Conservation (phyloP, 2,888 invertebrate species). For the Nasonovia ribisnigri region DNA sequence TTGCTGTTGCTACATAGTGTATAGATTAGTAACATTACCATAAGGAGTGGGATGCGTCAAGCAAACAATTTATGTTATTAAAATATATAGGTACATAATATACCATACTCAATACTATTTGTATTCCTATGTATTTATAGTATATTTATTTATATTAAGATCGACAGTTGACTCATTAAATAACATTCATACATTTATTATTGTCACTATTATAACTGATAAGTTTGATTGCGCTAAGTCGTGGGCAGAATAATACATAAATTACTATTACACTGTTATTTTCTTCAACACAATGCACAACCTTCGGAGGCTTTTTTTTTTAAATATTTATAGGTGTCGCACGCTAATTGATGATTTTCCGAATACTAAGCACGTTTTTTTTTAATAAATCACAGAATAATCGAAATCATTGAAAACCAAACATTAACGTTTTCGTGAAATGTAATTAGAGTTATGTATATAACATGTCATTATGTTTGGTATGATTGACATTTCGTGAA, state of each 20-base stretch:
- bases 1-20: neutral
- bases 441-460: neutral
- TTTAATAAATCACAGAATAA: constrained; percentile 45
- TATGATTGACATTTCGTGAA: constrained; percentile 31
- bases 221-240: neutral
- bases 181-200: constrained; percentile 15
- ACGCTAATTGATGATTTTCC: constrained; percentile 34
- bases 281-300: neutral
- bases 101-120: neutral
- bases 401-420: neutral
- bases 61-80: neutral
- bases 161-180: neutral
- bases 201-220: neutral
- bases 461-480: neutral
- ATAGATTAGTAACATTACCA: neutral
- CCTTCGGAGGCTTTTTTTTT: constrained; percentile 23
- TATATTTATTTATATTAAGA: neutral
- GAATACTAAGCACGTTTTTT: neutral
- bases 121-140: neutral
- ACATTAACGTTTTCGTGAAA: neutral
- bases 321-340: constrained; percentile 4
- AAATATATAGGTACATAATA: neutral
- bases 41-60: neutral
- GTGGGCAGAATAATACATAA: constrained; percentile 28
- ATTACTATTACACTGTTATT: neutral